Conservation (phyloP, 1,140 invertebrate species). For the Diachasmimorpha longicaudata region DNA sequence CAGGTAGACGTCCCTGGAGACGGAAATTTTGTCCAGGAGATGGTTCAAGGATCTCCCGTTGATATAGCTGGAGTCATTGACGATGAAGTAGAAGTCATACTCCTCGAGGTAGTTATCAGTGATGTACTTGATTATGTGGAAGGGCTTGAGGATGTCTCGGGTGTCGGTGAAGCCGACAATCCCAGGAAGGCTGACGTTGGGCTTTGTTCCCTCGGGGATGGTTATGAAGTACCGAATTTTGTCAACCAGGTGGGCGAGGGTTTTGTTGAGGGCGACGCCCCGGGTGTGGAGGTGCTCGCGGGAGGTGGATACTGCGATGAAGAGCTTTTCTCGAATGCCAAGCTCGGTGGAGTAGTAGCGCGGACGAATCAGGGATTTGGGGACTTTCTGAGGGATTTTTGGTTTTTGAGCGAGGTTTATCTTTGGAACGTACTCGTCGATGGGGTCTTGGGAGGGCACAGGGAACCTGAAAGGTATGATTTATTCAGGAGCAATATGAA, state of each 20-base stretch:
- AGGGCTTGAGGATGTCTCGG: slow-evolving; percentile 74
- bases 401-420: slow-evolving; percentile 66
- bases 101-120: slow-evolving; percentile 86
- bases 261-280: slow-evolving; percentile 81
- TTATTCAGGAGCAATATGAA: neutral
- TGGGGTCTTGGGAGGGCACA: slow-evolving; percentile 32
- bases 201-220: slow-evolving; percentile 70
- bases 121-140: slow-evolving; percentile 88
- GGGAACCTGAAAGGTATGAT: neutral
- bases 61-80: slow-evolving; percentile 81
- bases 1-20: slow-evolving; percentile 81
- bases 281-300: slow-evolving; percentile 73
- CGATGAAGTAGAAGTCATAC: slow-evolving; percentile 90
- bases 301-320: slow-evolving; percentile 82
- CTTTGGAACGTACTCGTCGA: slow-evolving; percentile 66
- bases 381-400: slow-evolving; percentile 58
- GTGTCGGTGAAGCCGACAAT: slow-evolving; percentile 84
- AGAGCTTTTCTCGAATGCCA: slow-evolving; percentile 87
- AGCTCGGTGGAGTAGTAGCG: slow-evolving; percentile 93
- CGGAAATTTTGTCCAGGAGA: slow-evolving; percentile 78
- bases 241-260: slow-evolving; percentile 77
- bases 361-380: slow-evolving; percentile 73
- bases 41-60: slow-evolving; percentile 74
- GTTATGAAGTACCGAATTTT: slow-evolving; percentile 80
- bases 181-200: slow-evolving; percentile 74